Evolutionary conservation across 2,888 invertebrate genomes (phyloP).

Genomic region (Drosophila anceps): DNA sequence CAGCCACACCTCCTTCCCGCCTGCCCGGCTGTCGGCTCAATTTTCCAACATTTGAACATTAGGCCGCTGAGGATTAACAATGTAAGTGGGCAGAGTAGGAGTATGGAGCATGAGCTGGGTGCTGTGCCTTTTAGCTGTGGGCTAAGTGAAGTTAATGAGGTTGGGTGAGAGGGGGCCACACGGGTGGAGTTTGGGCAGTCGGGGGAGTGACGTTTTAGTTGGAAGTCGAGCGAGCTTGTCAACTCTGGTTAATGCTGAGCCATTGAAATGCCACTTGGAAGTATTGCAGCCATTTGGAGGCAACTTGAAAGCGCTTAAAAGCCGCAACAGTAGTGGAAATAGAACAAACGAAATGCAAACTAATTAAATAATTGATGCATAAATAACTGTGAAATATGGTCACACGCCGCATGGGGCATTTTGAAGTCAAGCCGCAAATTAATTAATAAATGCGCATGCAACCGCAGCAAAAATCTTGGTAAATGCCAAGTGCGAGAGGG

Average conservation of each 20-base stretch:
- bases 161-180: neutral
- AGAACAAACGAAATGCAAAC: slow-evolving; percentile 23
- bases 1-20: neutral
- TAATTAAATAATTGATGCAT: slow-evolving; percentile 56
- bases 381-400: slow-evolving; percentile 35
- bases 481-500: neutral
- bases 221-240: slow-evolving; percentile 57
- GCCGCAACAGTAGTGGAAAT: slow-evolving; percentile 24
- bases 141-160: slow-evolving; percentile 70
- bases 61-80: slow-evolving; percentile 81
- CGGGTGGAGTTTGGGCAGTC: neutral
- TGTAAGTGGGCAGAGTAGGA: slow-evolving; percentile 34
- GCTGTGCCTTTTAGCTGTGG: slow-evolving; percentile 57
- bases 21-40: slow-evolving; percentile 74
- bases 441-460: slow-evolving; percentile 53
- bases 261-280: slow-evolving; percentile 36
- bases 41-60: slow-evolving; percentile 83
- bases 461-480: slow-evolving; percentile 6
- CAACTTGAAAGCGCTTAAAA: slow-evolving; percentile 46
- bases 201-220: neutral
- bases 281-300: slow-evolving; percentile 41
- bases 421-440: slow-evolving; percentile 57
- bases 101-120: neutral
- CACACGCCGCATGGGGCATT: slow-evolving; percentile 15
- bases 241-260: slow-evolving; percentile 47